Evolutionary conservation across 2,113 vertebrate genomes (phyloP), one percentile per base, ranked within the genome.

Genomic region (Cromileptes altivelis): DNA sequence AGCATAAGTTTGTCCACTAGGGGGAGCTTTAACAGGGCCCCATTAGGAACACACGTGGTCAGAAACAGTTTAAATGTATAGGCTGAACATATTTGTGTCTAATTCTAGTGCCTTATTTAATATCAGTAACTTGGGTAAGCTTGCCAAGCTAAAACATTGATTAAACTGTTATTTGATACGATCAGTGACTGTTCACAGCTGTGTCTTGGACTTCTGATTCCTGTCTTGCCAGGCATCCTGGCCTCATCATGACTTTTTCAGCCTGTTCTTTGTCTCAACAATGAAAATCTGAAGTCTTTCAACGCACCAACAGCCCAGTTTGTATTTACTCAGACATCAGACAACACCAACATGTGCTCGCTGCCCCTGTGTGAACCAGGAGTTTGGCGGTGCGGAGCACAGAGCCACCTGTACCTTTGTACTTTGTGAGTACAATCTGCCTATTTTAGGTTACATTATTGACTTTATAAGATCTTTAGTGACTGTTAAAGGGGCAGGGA

Each of bases 281-380:
- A 33, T 49, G 0, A 57, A 45, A 45, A 30, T 80, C 65, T 0
- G 8, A 8, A 55, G 82, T 63, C 47, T 19, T 71, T 33, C 55
- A 60, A 50, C 13, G 17, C n/a, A 60, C 87, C 62, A 85, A 82
- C 70, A 88, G 82, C 13, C 18, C 49, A 15, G 52, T 57, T 76
- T 62, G 42, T 92, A 81, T 94, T 93, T 87, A 88, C 86, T 82
- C 89, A 91, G 82, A 93, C 88, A 75, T 90, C 90, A 91, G 85
- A 88, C 82, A 69, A 65, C 76, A 84, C 57, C 79, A 83, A 78
- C 85, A 77, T 84, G 80, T 81, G 85, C 76, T 72, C 58, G 15
- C 84, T 85, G 78, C 56, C 50, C 72, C 52, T 14, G 19, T 75
- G 76, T 86, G 87, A 90, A 79, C 81, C 76, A 69, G 64, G 14